Evolutionary conservation across 2,113 vertebrate genomes (phyloP).

Genomic region (Echinops telfairi): DNA sequence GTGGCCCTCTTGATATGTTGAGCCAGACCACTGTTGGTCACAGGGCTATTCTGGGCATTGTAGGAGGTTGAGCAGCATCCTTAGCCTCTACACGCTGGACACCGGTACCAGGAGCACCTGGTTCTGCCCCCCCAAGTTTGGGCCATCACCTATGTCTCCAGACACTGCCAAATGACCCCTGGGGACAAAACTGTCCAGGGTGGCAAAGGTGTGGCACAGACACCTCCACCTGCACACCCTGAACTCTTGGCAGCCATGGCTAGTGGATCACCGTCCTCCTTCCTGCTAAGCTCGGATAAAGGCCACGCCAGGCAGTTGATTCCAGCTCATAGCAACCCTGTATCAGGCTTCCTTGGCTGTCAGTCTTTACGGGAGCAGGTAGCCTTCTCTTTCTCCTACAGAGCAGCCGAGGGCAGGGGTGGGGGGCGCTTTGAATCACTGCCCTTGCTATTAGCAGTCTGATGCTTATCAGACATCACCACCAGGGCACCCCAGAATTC

Average conservation of each 20-base stretch:
- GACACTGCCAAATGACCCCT: neutral
- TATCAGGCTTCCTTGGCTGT: too few species aligned
- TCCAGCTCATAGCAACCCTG: neutral
- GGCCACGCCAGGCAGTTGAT: neutral
- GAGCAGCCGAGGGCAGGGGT: too few species aligned
- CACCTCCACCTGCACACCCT: neutral
- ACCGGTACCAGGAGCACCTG: neutral
- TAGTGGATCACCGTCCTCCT: neutral
- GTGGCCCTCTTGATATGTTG: neutral
- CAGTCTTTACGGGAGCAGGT: too few species aligned
- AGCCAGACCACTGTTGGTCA: too few species aligned
- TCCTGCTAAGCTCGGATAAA: neutral
- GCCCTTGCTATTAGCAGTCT: too few species aligned
- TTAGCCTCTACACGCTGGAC: neutral
- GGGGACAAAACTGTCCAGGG: neutral
- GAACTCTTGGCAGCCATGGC: neutral
- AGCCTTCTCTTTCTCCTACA: too few species aligned
- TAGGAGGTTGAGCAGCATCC: neutral
- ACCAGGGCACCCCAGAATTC: neutral
- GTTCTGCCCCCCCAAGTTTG: neutral
- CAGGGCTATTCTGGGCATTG: neutral
- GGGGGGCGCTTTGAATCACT: too few species aligned
- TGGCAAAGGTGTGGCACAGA: rapidly evolving
- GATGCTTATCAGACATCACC: too few species aligned
- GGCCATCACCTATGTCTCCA: neutral